Conservation (phyloP, 2,113 vertebrate species). For the Ursus arctos region DNA sequence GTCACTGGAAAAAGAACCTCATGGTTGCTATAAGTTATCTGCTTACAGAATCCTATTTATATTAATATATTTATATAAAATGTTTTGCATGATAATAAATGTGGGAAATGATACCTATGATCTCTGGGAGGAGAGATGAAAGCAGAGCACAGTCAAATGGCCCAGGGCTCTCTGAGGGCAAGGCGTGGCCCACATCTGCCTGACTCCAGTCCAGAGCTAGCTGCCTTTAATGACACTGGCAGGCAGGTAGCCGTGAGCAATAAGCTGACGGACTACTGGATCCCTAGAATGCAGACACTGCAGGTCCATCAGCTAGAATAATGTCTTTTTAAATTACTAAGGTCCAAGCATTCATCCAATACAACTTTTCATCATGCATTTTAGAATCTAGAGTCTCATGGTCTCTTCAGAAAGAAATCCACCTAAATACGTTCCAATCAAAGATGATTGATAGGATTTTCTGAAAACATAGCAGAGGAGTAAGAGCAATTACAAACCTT, state of each 20-base stretch:
- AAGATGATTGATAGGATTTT: constrained; percentile 56
- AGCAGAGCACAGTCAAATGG: background rate
- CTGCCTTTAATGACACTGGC: background rate
- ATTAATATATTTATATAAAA: background rate
- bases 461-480: constrained; percentile 30
- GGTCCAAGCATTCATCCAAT: background rate
- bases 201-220: background rate
- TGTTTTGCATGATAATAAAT: background rate
- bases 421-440: constrained; percentile 12
- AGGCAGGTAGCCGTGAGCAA: constrained; percentile 65
- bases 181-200: background rate
- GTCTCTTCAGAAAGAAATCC: constrained; percentile 39
- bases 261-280: constrained; percentile 71
- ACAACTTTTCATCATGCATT: background rate
- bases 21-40: background rate
- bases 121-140: background rate
- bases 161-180: background rate
- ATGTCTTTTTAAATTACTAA: constrained; percentile 52
- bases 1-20: background rate
- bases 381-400: background rate
- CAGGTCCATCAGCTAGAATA: background rate
- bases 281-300: constrained; percentile 83
- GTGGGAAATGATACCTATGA: background rate
- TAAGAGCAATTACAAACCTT: constrained; percentile 45
- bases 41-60: background rate